Percentiles rank a stretch among this genome's conserved stretches.
These are phyloP conservation scores for Spodoptera exigua DNA, from an alignment of 2,888 invertebrate species.

Conservation along the genomic window DNA sequence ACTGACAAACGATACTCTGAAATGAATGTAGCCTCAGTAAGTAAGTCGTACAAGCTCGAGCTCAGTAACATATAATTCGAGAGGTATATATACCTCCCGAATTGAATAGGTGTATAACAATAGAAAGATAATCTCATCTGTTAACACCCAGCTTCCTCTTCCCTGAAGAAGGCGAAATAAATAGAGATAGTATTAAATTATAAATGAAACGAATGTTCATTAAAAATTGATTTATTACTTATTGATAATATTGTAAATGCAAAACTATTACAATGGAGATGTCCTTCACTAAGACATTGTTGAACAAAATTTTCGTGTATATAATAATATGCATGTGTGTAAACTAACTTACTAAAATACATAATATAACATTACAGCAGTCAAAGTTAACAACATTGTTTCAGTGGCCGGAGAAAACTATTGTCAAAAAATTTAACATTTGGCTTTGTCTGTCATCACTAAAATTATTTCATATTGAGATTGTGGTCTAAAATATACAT, in stretches of 20 bases:
- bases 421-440: constrained; percentile 14
- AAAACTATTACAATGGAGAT: constrained; percentile 18
- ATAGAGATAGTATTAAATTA: no score
- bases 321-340: neutral
- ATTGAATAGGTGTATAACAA: no score
- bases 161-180: no score
- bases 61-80: no score
- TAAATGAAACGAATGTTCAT: no score
- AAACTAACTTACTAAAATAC: constrained; percentile 1
- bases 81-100: no score
- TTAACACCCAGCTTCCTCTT: no score
- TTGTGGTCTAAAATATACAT: constrained; percentile 4
- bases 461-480: constrained; percentile 8
- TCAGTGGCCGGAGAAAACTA: constrained; percentile 13
- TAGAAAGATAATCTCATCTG: no score
- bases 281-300: neutral
- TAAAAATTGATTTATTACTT: constrained; percentile 16
- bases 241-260: constrained; percentile 43
- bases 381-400: constrained; percentile 13
- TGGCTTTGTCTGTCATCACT: constrained; percentile 1
- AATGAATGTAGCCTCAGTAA: no score
- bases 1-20: no score
- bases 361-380: constrained; percentile 10
- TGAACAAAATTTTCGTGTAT: neutral
- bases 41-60: no score